phyloP scores from a whole-genome alignment of 2,113 vertebrate species.

The Myanophis thanlyinensis region DNA sequence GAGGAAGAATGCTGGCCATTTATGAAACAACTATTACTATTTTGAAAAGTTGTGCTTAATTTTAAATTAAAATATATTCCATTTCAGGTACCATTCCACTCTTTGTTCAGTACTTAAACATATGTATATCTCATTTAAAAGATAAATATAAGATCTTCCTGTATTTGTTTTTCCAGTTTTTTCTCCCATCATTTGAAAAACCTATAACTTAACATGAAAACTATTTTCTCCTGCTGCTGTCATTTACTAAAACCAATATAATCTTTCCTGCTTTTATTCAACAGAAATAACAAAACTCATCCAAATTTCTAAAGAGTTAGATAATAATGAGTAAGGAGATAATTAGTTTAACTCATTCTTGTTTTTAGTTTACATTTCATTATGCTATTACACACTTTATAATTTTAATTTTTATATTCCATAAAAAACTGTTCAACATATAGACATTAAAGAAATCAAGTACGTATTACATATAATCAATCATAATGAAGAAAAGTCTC shows the following conservation, averaged over 20 bases:
- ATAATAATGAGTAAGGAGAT: conserved; percentile 71
- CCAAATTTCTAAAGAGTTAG: conserved; percentile 68
- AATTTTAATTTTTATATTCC: conserved; percentile 67
- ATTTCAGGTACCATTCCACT: not conserved
- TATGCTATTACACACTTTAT: conserved; percentile 67
- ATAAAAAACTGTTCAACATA: conserved; percentile 64
- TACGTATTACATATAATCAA: conserved; percentile 50
- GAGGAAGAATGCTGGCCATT: not conserved
- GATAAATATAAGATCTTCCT: not conserved
- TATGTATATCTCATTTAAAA: not conserved
- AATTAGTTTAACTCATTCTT: conserved; percentile 72
- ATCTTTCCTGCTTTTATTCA: conserved; percentile 68
- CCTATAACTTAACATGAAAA: conserved; percentile 48
- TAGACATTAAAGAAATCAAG: conserved; percentile 40
- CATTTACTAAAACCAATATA: conserved; percentile 70
- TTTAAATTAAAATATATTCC: not conserved
- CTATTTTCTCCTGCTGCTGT: conserved; percentile 64
- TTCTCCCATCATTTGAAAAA: not conserved
- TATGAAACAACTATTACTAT: not conserved
- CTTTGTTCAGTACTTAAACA: not conserved
- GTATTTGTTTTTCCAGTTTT: not conserved
- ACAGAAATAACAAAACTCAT: conserved; percentile 71
- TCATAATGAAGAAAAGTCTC: conserved; percentile 29
- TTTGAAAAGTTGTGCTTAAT: not conserved
- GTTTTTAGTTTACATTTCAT: conserved; percentile 71